A percentile compares a stretch with the other conserved stretches of the same genome.
phyloP scores from a whole-genome alignment of 1,140 invertebrate species.

The Asobara japonica region DNA sequence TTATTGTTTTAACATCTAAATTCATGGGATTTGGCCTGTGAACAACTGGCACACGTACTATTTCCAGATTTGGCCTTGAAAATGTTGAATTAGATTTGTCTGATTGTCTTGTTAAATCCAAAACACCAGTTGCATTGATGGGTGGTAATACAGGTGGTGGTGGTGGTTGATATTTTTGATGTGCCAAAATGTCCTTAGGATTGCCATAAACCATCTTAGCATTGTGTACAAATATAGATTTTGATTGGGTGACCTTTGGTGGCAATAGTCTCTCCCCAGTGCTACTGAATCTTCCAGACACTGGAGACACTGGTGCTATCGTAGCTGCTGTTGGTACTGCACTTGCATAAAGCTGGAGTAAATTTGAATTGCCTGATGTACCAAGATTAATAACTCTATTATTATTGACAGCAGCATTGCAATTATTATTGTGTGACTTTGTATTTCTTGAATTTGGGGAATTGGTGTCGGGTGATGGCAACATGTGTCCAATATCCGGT shows the following conservation, averaged over 20 bases:
- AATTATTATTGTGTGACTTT: conserved; percentile 34
- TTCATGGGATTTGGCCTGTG: conserved; percentile 58
- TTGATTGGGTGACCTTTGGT: conserved; percentile 73
- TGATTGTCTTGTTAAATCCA: conserved; percentile 54
- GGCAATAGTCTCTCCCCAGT: conserved; percentile 57
- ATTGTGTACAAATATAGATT: conserved; percentile 72
- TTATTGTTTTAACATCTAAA: conserved; percentile 49
- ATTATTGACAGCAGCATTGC: conserved; percentile 22
- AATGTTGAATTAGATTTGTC: conserved; percentile 48
- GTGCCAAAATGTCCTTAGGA: conserved; percentile 73
- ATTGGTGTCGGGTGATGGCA: conserved; percentile 55
- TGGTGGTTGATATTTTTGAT: conserved; percentile 55
- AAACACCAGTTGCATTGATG: conserved; percentile 38
- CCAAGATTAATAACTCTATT: conserved; percentile 64
- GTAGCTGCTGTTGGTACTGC: conserved; percentile 33
- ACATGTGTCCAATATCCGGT: conserved; percentile 66
- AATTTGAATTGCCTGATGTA: conserved; percentile 64
- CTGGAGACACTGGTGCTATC: conserved; percentile 26
- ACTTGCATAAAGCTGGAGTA: conserved; percentile 67
- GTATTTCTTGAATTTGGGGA: conserved; percentile 24
- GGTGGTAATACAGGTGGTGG: conserved; percentile 26
- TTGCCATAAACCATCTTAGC: conserved; percentile 77
- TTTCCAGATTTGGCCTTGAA: conserved; percentile 60
- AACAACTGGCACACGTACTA: conserved; percentile 63
- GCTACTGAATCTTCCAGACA: conserved; percentile 44